These are phyloP conservation scores for Ptychobarbus kaznakovi DNA, from an alignment of 2,797 vertebrate genomes.

Conservation along the genomic window DNA sequence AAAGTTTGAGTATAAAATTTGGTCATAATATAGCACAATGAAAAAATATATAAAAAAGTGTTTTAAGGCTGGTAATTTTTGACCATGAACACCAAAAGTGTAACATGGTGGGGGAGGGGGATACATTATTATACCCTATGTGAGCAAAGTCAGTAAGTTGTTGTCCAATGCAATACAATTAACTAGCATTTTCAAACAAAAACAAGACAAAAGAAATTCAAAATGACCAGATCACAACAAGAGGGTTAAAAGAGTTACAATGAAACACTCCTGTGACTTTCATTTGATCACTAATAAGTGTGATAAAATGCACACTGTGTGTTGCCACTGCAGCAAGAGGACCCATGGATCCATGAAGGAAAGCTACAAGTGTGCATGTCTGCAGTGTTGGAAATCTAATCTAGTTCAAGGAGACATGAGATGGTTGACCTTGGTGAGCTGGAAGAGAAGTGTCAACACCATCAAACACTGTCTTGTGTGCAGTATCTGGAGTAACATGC, in stretches of 20 bases:
- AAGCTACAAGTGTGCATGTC: not conserved
- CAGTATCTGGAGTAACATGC: not conserved
- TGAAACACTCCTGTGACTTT: not conserved
- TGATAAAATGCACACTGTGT: not conserved
- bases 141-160: not conserved
- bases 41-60: not conserved
- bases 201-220: not conserved
- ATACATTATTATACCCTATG: not conserved
- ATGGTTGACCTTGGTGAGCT: conserved; percentile 5
- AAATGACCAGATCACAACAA: not conserved
- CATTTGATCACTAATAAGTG: not conserved
- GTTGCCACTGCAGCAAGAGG: not conserved
- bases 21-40: not conserved
- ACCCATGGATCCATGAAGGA: not conserved
- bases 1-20: not conserved
- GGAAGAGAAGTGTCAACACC: not conserved
- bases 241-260: not conserved
- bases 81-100: not conserved
- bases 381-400: conserved; percentile 1
- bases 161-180: not conserved
- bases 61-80: not conserved
- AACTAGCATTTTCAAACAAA: not conserved
- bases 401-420: not conserved
- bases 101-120: not conserved
- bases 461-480: conserved; percentile 7